These are phyloP conservation scores for Enhydra lutris DNA, from an alignment of 2,113 vertebrate genomes.

Conservation along the genomic window DNA sequence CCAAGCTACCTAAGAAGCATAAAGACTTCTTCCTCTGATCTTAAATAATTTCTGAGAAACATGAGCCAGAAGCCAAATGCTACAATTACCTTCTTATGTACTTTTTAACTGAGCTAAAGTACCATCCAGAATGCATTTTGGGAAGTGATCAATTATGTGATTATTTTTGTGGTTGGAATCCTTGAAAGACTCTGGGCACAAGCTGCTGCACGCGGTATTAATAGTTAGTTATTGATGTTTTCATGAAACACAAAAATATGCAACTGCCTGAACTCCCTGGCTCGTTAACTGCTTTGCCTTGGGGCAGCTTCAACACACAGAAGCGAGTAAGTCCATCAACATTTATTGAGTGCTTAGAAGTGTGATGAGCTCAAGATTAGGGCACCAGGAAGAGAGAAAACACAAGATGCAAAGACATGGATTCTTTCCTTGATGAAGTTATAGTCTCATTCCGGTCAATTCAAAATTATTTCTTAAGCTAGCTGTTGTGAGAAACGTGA, in stretches of 20 bases:
- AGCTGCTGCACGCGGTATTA: not conserved
- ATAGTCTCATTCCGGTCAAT: not conserved
- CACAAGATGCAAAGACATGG: not conserved
- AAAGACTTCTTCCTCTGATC: not conserved
- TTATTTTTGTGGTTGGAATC: constrained; percentile 27
- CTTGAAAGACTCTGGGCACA: not conserved
- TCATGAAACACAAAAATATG: not conserved
- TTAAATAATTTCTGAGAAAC: constrained; percentile 34
- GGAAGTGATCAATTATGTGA: constrained; percentile 15
- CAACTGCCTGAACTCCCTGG: not conserved
- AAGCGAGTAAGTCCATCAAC: not conserved
- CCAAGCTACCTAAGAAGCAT: not conserved
- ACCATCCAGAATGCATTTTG: not conserved
- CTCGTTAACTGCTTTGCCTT: not conserved
- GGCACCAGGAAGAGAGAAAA: not conserved
- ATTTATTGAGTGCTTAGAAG: not conserved
- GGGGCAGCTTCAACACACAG: not conserved
- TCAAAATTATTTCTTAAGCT: not conserved
- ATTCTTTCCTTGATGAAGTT: not conserved
- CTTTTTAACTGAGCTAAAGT: constrained; percentile 4
- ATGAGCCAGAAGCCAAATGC: constrained; percentile 9
- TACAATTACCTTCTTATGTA: not conserved
- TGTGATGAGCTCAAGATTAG: not conserved
- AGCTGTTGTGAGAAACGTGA: not conserved
- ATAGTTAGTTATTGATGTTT: not conserved